Base-by-base conservation (phyloP, 1,140 invertebrate species). In the Lepidurus apus region DNA sequence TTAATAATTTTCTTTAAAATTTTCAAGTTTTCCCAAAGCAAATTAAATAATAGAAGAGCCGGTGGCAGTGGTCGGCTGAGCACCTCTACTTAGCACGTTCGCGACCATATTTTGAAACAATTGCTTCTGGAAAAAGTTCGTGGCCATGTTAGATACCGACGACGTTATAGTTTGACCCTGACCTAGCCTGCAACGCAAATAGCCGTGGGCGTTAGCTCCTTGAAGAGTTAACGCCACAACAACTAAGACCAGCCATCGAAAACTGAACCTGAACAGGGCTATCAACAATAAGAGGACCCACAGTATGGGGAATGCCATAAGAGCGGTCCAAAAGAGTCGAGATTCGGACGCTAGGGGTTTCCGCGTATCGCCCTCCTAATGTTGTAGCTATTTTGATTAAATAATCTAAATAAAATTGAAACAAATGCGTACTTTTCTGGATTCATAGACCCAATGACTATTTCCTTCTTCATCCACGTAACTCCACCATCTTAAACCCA, bases 401-500 rank as follows among this genome's bases (percentile, higher is more conserved):
- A 44, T 10, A 75, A 4, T 53, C 47, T 8, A 74, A 45, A 13
- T 4, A 5, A 44, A 34, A 65, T 47, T 42, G 11, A 73, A 74
- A n/a, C 21, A 77, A 43, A 43, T 84, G 81, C 85, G 82, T 88
- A 95, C 94, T 90, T 97, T 95, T 88, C 91, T 89, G 1, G 94
- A 92, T 88, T 99, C 97, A 86, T 94, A 99, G 9, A 98, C 91
- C 97, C 97, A 99, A 84, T 98, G 95, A 80, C 95, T 98, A 82
- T 93, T 91, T 42, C 97, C 97, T 82, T 96, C 91, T 82, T 97
- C 95, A 85, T 99, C 97, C 0, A 99, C 93, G 85, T 98, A 97
- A 87, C 98, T 99, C 97, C 97, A 99, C 97, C 97, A 99, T 81
- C 97, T 88, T 7, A 99, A 85, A 11, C 97, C 97, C 74, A 98